Percentiles rank a stretch among this genome's conserved stretches.
Conservation (phyloP, 2,797 vertebrate species). For the Columba guinea region DNA sequence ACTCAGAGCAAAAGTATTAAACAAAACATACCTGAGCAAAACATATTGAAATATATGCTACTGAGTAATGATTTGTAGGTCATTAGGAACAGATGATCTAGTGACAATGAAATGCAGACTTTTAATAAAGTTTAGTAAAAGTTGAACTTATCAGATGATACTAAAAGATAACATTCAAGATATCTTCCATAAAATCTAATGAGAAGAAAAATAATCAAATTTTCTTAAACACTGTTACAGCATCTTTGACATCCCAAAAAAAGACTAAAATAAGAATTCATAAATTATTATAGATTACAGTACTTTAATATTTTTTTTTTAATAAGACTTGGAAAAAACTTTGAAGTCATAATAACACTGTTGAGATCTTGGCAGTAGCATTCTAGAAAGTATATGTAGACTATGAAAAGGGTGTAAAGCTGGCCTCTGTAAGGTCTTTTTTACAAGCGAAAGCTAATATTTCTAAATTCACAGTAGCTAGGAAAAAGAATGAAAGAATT, state of each 20-base stretch:
- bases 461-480: background rate
- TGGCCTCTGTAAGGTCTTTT: background rate
- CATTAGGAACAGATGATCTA: background rate
- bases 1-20: background rate
- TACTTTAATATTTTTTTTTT: background rate
- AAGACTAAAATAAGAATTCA: background rate
- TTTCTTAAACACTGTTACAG: background rate
- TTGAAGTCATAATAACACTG: background rate
- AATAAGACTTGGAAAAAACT: background rate
- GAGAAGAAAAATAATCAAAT: background rate
- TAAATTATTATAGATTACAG: background rate
- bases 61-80: background rate
- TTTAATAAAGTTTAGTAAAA: background rate
- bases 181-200: background rate
- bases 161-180: background rate
- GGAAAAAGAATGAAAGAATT: background rate
- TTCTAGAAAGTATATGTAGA: background rate
- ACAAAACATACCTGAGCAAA: background rate
- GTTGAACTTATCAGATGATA: background rate
- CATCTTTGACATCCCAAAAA: background rate
- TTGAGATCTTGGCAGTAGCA: background rate
- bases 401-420: background rate
- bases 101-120: background rate
- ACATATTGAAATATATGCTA: background rate
- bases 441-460: fast-evolving